Conservation (phyloP, 2,888 invertebrate genomes). For the Chesias legatella region DNA sequence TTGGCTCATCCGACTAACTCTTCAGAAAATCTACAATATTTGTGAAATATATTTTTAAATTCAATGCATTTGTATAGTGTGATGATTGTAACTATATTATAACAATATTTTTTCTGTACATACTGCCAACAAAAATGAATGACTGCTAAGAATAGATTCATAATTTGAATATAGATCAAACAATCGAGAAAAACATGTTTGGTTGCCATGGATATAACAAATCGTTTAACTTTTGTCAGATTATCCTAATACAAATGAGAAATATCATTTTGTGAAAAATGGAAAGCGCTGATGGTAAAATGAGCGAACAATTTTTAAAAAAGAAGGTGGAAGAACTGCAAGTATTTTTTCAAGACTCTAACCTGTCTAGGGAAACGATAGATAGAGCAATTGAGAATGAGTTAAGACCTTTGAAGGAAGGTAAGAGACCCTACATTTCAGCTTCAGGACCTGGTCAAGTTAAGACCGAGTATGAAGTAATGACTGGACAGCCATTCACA, state of each 20-base stretch:
- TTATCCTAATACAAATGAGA: slow-evolving; percentile 3
- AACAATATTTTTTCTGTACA: no score
- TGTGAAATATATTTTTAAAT: no score
- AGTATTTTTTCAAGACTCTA: slow-evolving; percentile 57
- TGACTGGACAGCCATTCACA: slow-evolving; percentile 72
- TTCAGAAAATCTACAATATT: no score
- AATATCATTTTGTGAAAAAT: slow-evolving; percentile 24
- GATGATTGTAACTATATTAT: no score
- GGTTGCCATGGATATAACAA: slow-evolving; percentile 43
- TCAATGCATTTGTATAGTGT: no score
- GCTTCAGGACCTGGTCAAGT: slow-evolving; percentile 54
- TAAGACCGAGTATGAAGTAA: slow-evolving; percentile 66
- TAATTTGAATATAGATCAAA: slow-evolving; percentile 48
- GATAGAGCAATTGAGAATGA: slow-evolving; percentile 66
- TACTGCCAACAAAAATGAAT: no score
- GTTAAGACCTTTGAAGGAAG: slow-evolving; percentile 46
- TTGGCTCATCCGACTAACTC: no score
- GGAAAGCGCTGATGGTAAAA: slow-evolving; percentile 37
- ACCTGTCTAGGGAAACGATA: slow-evolving; percentile 51
- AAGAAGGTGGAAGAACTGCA: slow-evolving; percentile 55
- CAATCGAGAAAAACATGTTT: slow-evolving; percentile 28
- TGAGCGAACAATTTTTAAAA: slow-evolving; percentile 44
- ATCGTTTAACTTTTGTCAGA: slow-evolving; percentile 3
- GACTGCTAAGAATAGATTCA: not conserved
- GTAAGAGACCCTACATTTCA: slow-evolving; percentile 54